A percentile compares a stretch with the other conserved stretches of the same genome.
Evolutionary conservation across 2,113 vertebrate species (phyloP).

Genomic region (Hydropotes inermis): DNA sequence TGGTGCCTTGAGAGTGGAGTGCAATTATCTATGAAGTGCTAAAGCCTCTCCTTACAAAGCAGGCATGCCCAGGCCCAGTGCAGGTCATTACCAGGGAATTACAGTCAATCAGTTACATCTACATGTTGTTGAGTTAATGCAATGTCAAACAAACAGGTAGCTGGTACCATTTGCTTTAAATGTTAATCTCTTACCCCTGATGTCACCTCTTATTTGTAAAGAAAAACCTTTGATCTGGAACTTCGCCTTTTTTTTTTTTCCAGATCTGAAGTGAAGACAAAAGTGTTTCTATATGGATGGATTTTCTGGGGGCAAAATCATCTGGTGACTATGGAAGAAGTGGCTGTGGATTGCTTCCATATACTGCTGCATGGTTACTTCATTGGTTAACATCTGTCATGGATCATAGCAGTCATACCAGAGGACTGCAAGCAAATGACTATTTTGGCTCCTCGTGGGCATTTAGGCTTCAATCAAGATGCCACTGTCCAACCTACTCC

Average conservation of each 20-base stretch:
- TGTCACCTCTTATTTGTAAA: not conserved
- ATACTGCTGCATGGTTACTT: not conserved
- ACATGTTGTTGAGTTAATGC: not conserved
- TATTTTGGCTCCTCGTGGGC: not conserved
- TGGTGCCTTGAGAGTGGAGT: not conserved
- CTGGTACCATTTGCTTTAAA: not conserved
- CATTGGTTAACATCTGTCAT: not conserved
- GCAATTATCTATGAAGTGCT: slow-evolving; percentile 56
- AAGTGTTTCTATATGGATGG: not conserved
- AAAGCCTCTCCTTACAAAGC: slow-evolving; percentile 8
- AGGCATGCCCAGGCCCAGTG: not conserved
- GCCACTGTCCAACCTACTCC: accelerated
- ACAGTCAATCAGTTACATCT: accelerated
- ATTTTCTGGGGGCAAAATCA: not conserved
- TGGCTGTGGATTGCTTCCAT: not conserved
- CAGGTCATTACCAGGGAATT: not conserved
- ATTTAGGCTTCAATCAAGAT: not conserved
- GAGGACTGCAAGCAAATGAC: not conserved
- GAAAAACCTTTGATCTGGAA: not conserved
- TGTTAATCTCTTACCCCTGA: not conserved
- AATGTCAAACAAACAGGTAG: not conserved
- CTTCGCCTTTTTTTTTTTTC: not conserved
- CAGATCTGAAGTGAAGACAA: not conserved
- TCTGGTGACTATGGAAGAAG: not conserved
- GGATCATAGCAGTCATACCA: not conserved